These are phyloP conservation scores for Drosophila robusta DNA, from an alignment of 2,888 invertebrate species.

Conservation along the genomic window DNA sequence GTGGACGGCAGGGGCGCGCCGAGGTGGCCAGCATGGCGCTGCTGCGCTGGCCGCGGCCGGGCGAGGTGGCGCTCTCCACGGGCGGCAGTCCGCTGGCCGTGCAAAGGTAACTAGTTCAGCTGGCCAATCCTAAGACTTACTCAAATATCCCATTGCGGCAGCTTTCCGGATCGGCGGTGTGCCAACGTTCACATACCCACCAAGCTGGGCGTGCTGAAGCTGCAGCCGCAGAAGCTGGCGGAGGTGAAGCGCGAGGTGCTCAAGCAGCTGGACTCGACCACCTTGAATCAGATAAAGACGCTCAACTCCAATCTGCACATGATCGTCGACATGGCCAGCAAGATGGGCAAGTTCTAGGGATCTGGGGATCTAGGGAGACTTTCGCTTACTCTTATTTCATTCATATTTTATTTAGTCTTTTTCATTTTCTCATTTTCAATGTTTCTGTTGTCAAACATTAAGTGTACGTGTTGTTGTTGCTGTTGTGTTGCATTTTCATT, in stretches of 20 bases:
- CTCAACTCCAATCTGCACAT: slow-evolving; percentile 81
- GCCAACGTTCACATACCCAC: slow-evolving; percentile 83
- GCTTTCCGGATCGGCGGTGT: slow-evolving; percentile 67
- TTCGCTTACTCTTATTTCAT: slow-evolving; percentile 57
- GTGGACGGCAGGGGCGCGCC: not conserved
- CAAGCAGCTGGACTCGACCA: slow-evolving; percentile 73
- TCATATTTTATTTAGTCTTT: slow-evolving; percentile 77
- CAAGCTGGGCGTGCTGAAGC: slow-evolving; percentile 78
- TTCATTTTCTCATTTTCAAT: slow-evolving; percentile 75
- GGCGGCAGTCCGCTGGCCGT: slow-evolving; percentile 83
- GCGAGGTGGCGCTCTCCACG: slow-evolving; percentile 83
- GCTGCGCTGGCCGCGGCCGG: slow-evolving; percentile 84
- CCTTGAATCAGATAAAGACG: slow-evolving; percentile 80
- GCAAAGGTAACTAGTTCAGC: slow-evolving; percentile 75
- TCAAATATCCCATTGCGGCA: slow-evolving; percentile 13
- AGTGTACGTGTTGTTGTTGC: slow-evolving; percentile 53
- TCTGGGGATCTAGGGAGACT: not conserved
- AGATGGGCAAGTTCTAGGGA: slow-evolving; percentile 25
- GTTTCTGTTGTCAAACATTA: slow-evolving; percentile 52
- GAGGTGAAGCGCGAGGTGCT: slow-evolving; percentile 77
- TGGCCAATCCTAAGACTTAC: not conserved
- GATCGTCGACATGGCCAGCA: slow-evolving; percentile 79
- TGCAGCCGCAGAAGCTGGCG: slow-evolving; percentile 76
- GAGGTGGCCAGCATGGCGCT: slow-evolving; percentile 76
- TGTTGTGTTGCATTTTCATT: slow-evolving; percentile 59